Percentiles rank a stretch among this genome's conserved stretches.
Evolutionary conservation across 2,888 invertebrate genomes (phyloP).

Genomic region (Saturnia pavonia): DNA sequence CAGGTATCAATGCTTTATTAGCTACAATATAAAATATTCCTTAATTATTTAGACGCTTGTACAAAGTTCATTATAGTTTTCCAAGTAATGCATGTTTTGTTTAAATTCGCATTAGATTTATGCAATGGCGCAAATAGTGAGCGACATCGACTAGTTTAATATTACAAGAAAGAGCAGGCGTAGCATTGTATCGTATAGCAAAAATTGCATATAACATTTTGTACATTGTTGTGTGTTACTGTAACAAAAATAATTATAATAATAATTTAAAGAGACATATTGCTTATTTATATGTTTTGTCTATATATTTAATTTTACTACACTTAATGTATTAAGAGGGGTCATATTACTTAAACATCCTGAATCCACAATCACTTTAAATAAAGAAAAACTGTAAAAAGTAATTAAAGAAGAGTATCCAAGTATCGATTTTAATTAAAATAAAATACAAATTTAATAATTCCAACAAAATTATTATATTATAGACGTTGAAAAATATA

Average conservation of each 20-base stretch:
- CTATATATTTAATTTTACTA: neutral
- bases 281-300: too few species aligned
- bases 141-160: slow-evolving; percentile 8
- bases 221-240: neutral
- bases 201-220: neutral
- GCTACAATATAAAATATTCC: neutral
- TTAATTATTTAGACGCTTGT: slow-evolving; percentile 1
- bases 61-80: slow-evolving; percentile 33
- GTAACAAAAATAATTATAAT: neutral
- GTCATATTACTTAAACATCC: neutral
- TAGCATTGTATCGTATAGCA: slow-evolving; percentile 15
- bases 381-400: neutral
- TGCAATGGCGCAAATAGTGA: slow-evolving; percentile 6
- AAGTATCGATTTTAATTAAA: too few species aligned
- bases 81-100: slow-evolving; percentile 14
- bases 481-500: too few species aligned
- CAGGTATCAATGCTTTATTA: neutral
- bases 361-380: neutral
- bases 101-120: neutral
- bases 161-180: neutral
- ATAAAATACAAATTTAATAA: too few species aligned
- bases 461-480: too few species aligned
- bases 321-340: neutral
- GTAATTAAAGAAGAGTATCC: too few species aligned
- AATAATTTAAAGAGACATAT: too few species aligned